phyloP scores from a whole-genome alignment of 2,113 vertebrate genomes.

The Notothenia rossii region DNA sequence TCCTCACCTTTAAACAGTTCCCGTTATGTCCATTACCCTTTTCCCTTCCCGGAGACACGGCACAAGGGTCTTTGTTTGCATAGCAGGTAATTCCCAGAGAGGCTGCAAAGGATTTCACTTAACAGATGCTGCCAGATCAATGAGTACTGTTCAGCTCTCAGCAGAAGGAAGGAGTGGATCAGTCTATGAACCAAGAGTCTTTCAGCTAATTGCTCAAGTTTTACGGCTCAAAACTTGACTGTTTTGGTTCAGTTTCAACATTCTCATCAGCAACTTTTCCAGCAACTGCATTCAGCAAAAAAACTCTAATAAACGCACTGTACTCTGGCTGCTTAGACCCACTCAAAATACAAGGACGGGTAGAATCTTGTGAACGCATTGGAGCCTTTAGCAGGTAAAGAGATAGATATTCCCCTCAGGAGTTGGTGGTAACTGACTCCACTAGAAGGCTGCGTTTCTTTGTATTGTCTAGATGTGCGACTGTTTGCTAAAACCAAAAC shows the following conservation, averaged over 20 bases:
- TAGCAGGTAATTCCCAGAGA: constrained; percentile 3
- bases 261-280: neutral
- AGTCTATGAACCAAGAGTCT: constrained; percentile 20
- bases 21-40: constrained; percentile 24
- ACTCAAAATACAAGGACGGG: neutral
- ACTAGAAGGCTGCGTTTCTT: neutral
- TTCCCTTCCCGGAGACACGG: neutral
- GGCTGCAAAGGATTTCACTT: constrained; percentile 43
- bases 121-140: constrained; percentile 9
- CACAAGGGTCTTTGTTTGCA: constrained; percentile 8
- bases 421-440: neutral
- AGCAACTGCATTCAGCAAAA: neutral
- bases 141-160: constrained; percentile 17
- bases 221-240: neutral
- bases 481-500: no score
- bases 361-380: neutral
- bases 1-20: constrained; percentile 60
- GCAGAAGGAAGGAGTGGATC: constrained; percentile 12
- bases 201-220: neutral
- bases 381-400: neutral
- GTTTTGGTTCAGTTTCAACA: neutral
- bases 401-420: neutral
- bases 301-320: neutral
- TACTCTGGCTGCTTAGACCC: neutral
- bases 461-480: neutral